A percentile compares a stretch with the other conserved stretches of the same genome.
These are phyloP conservation scores for Alauda arvensis DNA, from an alignment of 2,797 vertebrate genomes.

Conservation along the genomic window DNA sequence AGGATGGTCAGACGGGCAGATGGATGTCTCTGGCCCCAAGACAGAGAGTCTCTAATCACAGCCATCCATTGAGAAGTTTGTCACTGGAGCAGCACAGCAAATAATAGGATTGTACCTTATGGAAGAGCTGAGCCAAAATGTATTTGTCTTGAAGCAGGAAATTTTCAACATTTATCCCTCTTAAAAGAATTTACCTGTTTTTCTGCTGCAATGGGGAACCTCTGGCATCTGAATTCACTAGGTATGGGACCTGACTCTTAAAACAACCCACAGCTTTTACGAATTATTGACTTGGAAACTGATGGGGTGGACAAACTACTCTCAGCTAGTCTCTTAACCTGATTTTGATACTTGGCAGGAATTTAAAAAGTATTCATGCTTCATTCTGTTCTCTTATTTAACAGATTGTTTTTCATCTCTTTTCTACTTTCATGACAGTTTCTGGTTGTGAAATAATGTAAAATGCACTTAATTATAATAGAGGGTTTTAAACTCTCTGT, in stretches of 20 bases:
- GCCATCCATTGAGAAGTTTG: not conserved
- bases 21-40: slow-evolving; percentile 29
- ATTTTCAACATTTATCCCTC: not conserved
- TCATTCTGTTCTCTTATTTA: not conserved
- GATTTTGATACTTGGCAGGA: not conserved
- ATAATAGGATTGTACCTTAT: not conserved
- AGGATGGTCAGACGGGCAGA: slow-evolving; percentile 50
- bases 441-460: not conserved
- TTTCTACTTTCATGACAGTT: not conserved
- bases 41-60: slow-evolving; percentile 10
- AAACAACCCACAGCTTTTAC: not conserved
- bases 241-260: not conserved
- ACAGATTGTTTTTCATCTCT: not conserved
- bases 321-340: not conserved
- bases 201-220: not conserved
- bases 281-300: not conserved
- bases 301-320: not conserved
- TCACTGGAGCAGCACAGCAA: not conserved
- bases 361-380: not conserved
- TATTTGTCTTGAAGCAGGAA: not conserved
- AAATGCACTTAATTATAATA: not conserved
- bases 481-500: not conserved
- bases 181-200: not conserved
- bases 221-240: not conserved
- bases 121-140: not conserved